Evolutionary conservation across 2,797 vertebrate species (phyloP).

Genomic region (Sebastes alutus): DNA sequence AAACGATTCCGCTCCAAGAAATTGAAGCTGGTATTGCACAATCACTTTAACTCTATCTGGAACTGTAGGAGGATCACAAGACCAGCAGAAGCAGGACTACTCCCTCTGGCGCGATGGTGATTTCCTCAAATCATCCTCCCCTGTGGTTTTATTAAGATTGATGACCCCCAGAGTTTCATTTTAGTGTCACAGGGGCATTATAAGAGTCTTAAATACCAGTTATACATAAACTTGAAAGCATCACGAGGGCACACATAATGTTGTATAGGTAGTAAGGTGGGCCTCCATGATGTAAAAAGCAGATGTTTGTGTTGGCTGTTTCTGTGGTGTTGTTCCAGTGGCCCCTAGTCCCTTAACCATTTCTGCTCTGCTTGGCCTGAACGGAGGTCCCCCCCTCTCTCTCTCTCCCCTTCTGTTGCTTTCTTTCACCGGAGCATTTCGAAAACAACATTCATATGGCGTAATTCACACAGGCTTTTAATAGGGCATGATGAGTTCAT

Average conservation of each 20-base stretch:
- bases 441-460: conserved; percentile 57
- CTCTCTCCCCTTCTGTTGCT: conserved; percentile 13
- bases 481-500: conserved; percentile 61
- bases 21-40: conserved; percentile 8
- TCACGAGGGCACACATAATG: conserved; percentile 46
- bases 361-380: conserved; percentile 51
- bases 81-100: conserved; percentile 26
- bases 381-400: conserved; percentile 32
- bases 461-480: conserved; percentile 64
- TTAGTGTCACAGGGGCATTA: conserved; percentile 64
- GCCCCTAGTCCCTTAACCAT: conserved; percentile 43
- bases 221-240: conserved; percentile 66
- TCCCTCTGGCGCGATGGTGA: conserved; percentile 59
- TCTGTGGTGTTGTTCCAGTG: conserved; percentile 52
- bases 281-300: conserved; percentile 72
- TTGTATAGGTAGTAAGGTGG: conserved; percentile 57
- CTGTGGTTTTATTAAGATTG: conserved; percentile 78
- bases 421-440: conserved; percentile 54
- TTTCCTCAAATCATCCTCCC: conserved; percentile 74
- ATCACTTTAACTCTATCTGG: conserved; percentile 12
- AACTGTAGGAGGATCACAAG: conserved; percentile 25
- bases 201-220: conserved; percentile 64
- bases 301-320: conserved; percentile 77
- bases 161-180: conserved; percentile 72
- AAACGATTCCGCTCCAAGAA: background rate